A percentile compares a stretch with the other conserved stretches of the same genome.
These are phyloP conservation scores for Montipora cactus DNA, from an alignment of 64 coral and sea anemone genomes.

Conservation along the genomic window DNA sequence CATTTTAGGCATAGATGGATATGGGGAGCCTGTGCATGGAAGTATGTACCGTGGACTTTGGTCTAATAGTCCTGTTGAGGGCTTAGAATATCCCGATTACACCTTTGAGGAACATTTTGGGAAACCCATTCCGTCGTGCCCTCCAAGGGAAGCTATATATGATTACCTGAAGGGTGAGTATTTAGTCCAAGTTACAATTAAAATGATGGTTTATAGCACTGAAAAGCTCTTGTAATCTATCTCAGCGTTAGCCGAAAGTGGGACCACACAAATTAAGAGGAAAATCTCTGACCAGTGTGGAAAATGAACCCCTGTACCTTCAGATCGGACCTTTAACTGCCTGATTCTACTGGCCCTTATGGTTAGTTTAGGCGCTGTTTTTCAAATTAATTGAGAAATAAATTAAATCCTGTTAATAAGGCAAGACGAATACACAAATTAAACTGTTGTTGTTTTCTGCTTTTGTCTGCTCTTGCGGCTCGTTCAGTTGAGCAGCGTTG, in stretches of 20 bases:
- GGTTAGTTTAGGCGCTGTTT: too few relatives aligned
- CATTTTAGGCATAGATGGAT: conserved; percentile 56
- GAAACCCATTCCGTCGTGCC: conserved; percentile 66
- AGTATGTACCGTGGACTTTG: conserved; percentile 71
- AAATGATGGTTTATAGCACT: background rate
- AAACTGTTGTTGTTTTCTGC: too few relatives aligned
- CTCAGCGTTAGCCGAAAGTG: background rate
- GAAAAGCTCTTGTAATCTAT: background rate
- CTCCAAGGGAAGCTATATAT: conserved; percentile 54
- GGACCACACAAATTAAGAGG: too few relatives aligned
- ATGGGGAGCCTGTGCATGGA: conserved; percentile 53
- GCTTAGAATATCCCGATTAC: conserved; percentile 65
- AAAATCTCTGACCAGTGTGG: too few relatives aligned
- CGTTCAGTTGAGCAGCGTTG: too few relatives aligned
- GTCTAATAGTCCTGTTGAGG: conserved; percentile 67
- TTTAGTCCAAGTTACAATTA: background rate
- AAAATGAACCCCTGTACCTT: too few relatives aligned
- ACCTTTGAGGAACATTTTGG: conserved; percentile 70
- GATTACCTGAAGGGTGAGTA: conserved; percentile 54
- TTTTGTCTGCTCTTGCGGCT: too few relatives aligned
- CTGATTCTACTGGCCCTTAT: too few relatives aligned
- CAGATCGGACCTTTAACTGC: too few relatives aligned
- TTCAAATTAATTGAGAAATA: too few relatives aligned
- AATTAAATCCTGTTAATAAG: too few relatives aligned
- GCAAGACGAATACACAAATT: too few relatives aligned